Base-by-base conservation (phyloP, 1,140 invertebrate species). In the Macrosteles quadrilineatus region DNA sequence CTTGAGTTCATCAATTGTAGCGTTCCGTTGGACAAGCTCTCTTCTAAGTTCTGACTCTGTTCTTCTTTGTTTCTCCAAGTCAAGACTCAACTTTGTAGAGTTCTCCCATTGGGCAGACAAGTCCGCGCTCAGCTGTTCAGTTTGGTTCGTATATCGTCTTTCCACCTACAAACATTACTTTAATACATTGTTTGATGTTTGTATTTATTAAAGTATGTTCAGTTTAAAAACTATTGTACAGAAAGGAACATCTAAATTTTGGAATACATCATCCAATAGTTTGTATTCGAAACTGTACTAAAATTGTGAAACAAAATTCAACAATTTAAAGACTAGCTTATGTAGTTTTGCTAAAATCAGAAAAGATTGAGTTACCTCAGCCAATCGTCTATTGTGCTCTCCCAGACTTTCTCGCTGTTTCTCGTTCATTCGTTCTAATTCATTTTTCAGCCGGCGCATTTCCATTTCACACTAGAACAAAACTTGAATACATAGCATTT, bases 91-190 rank as follows among this genome's bases (percentile, higher is more conserved):
- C 76, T 91, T 91, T 53, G 88, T 87, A 0, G 89, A 87, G n/a
- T 86, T 86, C 74, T 94, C 91, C 85, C 90, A 92, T 76, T 93
- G 90, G 4, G 86, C 85, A 0, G 87, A 88, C n/a, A 92, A 81
- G 75, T 93, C 91, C 21, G 87, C 85, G 12, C 87, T 90, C 29
- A 93, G 79, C 73, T 92, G 88, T 76, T 93, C 91, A 50, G 91
- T 86, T 69, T 74, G 86, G 68, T 87, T 87, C 62, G 85, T 87
- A 78, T 91, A 92, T 0, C 90, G 83, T 67, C 89, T 82, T 75
- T 93, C 91, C 2, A 36, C 32, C 32, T 36, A 36, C 32, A 36
- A 36, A 36, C 32, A 36, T 36, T 36, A 36, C n/a, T n/a, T n/a
- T n/a, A n/a, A n/a, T n/a, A n/a, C n/a, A n/a, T n/a, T n/a, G n/a